Evolutionary conservation across 2,888 invertebrate species (phyloP), one percentile per base, ranked within the genome.

Genomic region (Xiphydria camelus): DNA sequence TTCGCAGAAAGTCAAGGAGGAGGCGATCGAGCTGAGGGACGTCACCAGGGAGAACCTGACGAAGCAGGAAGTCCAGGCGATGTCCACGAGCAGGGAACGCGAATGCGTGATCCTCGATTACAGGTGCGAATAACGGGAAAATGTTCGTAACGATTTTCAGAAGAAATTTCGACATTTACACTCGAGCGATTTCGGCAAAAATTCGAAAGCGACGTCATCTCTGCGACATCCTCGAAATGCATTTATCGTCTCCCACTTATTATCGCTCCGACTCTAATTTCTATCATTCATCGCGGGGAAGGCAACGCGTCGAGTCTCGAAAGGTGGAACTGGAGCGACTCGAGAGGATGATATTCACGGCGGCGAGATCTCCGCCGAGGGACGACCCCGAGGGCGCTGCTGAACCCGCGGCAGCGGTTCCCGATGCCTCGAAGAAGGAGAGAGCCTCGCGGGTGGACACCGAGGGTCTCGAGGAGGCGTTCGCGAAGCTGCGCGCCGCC

Each of bases 321-420:
- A 86, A 84, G 62, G 70, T 82, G 12, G 89, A 91, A 58, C 69
- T 91, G 14, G 90, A 91, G 68, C 82, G 86, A 40, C 75, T 91
- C 45, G 91, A 91, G 62, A 83, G 88, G 51, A 82, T 87, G 62
- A 84, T 91, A 35, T 89, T 89, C 62, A 84, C 88, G 7, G 81
- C 84, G 12, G 79, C 80, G 22, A 76, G 73, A 5, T 26, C 26
- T 0, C 6, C n/a, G 26, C 4, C 3, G 38, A 41, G 39, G 39
- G 25, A 21, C 0, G 73, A 74, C 0, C 78, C 78, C 29, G 79
- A 77, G 0, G 79, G 78, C 9, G 73, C 73, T 0, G 75, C 66
- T 0, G 74, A 77, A 49, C 76, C 78, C 0, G 77, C 77, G 1
- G 78, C 79, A 42, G 70, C 63, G 41, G 66, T 0, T 80, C 79